Evolutionary conservation across 2,797 vertebrate species (phyloP), one percentile per base, ranked within the genome.

Genomic region (Sebastes goodei): DNA sequence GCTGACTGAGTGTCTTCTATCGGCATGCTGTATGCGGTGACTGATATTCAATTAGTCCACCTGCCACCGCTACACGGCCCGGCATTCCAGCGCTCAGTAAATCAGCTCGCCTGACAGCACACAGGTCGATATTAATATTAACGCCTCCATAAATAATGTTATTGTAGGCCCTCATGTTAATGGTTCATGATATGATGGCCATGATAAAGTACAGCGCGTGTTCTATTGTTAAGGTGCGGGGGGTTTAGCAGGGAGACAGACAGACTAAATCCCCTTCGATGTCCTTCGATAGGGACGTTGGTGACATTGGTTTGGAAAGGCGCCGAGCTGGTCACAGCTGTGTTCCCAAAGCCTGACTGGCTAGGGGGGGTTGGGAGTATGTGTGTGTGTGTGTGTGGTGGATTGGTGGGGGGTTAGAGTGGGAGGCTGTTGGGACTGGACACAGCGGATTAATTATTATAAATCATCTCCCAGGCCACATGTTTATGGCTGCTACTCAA

Each of bases 401-500:
- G 78, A 87, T 82, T 82, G 86, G 64, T 65, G 21, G 46, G 65
- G 73, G 81, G 82, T 79, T 76, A 85, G 82, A 81, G 72, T 21
- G 29, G 74, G 78, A 84, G 65, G 76, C 59, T 82, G 57, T 85
- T 74, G 55, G 60, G 80, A 85, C 90, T 83, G 93, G 91, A 94
- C 84, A 80, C 78, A 84, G 78, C 49, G 75, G 94, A 96, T 96
- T 96, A 95, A 95, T 96, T 94, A 94, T 89, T 71, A 93, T 95
- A 94, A 95, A 95, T 94, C 91, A 94, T 93, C 82, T 92, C 82
- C 70, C 53, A 67, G 89, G 88, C 75, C 87, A 83, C 87, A 88
- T 92, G 91, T 91, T 93, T 89, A 92, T 75, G 61, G 71, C 85
- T 74, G 74, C 86, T 78, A 81, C 62, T 85, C 76, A 83, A 90